phyloP scores from a whole-genome alignment of 2,797 vertebrate species.

The Lepilemur ruficaudatus region DNA sequence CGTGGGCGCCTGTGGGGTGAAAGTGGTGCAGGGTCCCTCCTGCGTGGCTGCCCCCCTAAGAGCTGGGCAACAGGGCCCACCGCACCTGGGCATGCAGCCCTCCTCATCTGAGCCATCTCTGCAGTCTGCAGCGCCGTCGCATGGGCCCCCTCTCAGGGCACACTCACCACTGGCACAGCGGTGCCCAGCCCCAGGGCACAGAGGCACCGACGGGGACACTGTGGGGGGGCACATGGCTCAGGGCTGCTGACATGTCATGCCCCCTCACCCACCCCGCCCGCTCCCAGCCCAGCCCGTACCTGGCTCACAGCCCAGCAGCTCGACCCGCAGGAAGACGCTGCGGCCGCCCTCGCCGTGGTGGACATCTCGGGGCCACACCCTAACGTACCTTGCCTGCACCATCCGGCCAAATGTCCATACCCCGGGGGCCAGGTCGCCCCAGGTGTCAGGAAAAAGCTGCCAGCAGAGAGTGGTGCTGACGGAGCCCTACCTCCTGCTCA shows the following conservation, averaged over 20 bases:
- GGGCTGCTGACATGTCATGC: not conserved
- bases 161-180: slow-evolving; percentile 87
- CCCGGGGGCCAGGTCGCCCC: slow-evolving; percentile 79
- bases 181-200: slow-evolving; percentile 73
- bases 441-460: slow-evolving; percentile 88
- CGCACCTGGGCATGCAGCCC: slow-evolving; percentile 84
- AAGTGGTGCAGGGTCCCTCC: not conserved
- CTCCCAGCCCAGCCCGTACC: slow-evolving; percentile 54
- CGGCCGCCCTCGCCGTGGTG: slow-evolving; percentile 78
- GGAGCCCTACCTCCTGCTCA: not conserved
- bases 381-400: slow-evolving; percentile 87
- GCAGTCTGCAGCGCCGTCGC: slow-evolving; percentile 88
- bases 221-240: not conserved
- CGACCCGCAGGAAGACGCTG: slow-evolving; percentile 86
- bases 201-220: not conserved
- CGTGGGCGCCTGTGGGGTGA: not conserved
- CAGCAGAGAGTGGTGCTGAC: not conserved
- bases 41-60: not conserved
- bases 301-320: slow-evolving; percentile 91
- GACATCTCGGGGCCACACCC: slow-evolving; percentile 84
- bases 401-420: slow-evolving; percentile 84
- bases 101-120: slow-evolving; percentile 87
- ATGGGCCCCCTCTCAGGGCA: slow-evolving; percentile 82
- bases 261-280: rapidly evolving
- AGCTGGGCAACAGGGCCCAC: rapidly evolving